A percentile compares a stretch with the other conserved stretches of the same genome.
Conservation (phyloP, 1,140 invertebrate species). For the Ostrea edulis region DNA sequence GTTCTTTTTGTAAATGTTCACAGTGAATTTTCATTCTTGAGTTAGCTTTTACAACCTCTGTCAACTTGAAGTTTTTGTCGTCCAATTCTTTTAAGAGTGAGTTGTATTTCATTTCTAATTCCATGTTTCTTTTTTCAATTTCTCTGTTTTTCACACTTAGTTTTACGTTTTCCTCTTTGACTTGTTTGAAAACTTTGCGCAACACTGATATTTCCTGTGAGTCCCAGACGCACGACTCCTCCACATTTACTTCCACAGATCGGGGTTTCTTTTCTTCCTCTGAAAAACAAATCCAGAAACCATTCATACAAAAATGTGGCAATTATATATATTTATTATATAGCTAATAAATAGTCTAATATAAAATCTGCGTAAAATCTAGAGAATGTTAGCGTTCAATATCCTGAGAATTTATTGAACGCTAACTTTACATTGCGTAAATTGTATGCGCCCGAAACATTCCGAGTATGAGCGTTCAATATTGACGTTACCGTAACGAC, state of each 20-base stretch:
- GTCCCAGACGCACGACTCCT: slow-evolving; percentile 64
- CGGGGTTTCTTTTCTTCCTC: not conserved
- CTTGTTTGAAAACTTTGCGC: slow-evolving; percentile 62
- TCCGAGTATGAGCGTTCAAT: too few species aligned
- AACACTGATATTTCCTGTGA: slow-evolving; percentile 62
- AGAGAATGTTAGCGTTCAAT: too few species aligned
- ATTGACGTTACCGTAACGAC: too few species aligned
- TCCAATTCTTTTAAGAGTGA: slow-evolving; percentile 50
- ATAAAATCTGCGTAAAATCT: too few species aligned
- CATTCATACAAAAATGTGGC: not conserved
- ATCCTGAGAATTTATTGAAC: too few species aligned
- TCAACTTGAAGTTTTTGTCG: slow-evolving; percentile 51
- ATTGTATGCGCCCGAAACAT: too few species aligned
- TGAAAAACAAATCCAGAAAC: not conserved
- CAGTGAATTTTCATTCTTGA: slow-evolving; percentile 65
- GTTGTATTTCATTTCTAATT: slow-evolving; percentile 55
- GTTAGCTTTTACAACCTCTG: slow-evolving; percentile 64
- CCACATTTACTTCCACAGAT: slow-evolving; percentile 53
- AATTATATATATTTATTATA: too few species aligned
- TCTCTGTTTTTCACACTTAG: slow-evolving; percentile 59
- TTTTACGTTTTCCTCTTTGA: slow-evolving; percentile 61
- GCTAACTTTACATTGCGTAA: too few species aligned
- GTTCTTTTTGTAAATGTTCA: slow-evolving; percentile 60
- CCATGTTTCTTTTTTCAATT: slow-evolving; percentile 56
- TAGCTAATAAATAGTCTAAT: too few species aligned